Base-by-base conservation (phyloP, 2,888 invertebrate species). In the Rhamphomyia laevipes region DNA sequence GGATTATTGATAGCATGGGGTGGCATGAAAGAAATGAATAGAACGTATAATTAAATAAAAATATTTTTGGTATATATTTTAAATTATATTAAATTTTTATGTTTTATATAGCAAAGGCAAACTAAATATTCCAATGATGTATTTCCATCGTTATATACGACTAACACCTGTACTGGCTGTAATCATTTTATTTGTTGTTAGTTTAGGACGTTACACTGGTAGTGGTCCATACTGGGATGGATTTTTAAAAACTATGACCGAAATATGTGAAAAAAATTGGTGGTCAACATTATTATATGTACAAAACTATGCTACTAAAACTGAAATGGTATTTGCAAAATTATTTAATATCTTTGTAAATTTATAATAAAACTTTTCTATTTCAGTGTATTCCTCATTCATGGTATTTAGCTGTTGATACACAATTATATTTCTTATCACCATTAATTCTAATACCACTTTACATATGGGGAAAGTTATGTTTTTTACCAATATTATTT, bases 371-470 rank as follows among this genome's bases (percentile, higher is more conserved):
- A 35, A 35, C 12, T 15, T 16, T 31, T 37, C 2, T 46, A 15
- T 51, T 45, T 13, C 41, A 70, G 71, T 79, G 78, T 58, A 59
- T 78, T 31, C 66, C 68, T 27, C 77, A 77, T 56, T 71, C 75
- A 0, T 79, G 79, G 78, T 78, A 77, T 56, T 60, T 79, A 37
- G 73, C 77, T 4, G 74, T 77, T 13, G 78, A 78, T 56, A 77
- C 75, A 56, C 78, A 79, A 58, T 59, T 78, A 38, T 78, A 74
- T 57, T 66, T 75, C 56, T 51, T 78, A n/a, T 74, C 78, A 2
- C 78, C 78, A 2, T 53, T 78, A 2, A 64, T 78, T 49, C 63
- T 78, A 5, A 71, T 73, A 49, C 71, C 75, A 1, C 56, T 78
- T 18, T 71, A 69, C 59, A 68, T 66, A 51, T 68, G 68, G 68